Evolutionary conservation across 2,797 vertebrate species (phyloP).

Genomic region (Sparidentex hasta): DNA sequence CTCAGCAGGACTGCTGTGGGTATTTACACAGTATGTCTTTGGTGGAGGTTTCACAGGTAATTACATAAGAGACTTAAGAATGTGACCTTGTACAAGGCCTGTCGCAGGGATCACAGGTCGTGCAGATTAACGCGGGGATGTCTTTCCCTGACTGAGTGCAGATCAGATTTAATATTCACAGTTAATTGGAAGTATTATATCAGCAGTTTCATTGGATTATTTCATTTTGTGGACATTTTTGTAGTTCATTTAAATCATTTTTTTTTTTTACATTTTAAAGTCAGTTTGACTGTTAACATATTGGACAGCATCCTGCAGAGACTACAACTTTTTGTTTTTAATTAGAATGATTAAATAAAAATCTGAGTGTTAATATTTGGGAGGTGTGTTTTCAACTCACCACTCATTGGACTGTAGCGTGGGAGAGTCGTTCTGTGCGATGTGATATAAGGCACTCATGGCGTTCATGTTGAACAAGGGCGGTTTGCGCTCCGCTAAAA

Average conservation of each 20-base stretch:
- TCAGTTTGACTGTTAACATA: background rate
- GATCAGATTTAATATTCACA: conserved; percentile 35
- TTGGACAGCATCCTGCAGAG: background rate
- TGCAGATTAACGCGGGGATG: conserved; percentile 55
- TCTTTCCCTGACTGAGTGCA: conserved; percentile 42
- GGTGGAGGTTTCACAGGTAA: conserved; percentile 39
- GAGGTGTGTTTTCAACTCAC: conserved; percentile 86
- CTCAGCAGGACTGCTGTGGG: conserved; percentile 1
- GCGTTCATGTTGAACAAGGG: conserved; percentile 99
- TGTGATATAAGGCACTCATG: conserved; percentile 99
- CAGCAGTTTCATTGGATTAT: conserved; percentile 1
- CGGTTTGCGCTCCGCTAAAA: conserved; percentile 96
- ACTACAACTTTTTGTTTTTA: background rate
- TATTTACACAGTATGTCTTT: conserved; percentile 23
- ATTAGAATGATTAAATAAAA: background rate
- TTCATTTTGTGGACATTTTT: conserved; percentile 1
- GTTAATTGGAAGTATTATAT: conserved; percentile 23
- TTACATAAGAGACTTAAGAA: conserved; percentile 67
- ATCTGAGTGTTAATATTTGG: background rate
- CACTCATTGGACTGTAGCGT: conserved; percentile 96
- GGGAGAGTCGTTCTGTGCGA: conserved; percentile 99
- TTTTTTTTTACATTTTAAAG: too few species aligned
- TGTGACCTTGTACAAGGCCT: conserved; percentile 51
- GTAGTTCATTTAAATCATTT: background rate
- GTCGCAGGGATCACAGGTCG: conserved; percentile 60